Evolutionary conservation across 2,888 invertebrate genomes (phyloP).

Genomic region (Drosophila vallismaia): DNA sequence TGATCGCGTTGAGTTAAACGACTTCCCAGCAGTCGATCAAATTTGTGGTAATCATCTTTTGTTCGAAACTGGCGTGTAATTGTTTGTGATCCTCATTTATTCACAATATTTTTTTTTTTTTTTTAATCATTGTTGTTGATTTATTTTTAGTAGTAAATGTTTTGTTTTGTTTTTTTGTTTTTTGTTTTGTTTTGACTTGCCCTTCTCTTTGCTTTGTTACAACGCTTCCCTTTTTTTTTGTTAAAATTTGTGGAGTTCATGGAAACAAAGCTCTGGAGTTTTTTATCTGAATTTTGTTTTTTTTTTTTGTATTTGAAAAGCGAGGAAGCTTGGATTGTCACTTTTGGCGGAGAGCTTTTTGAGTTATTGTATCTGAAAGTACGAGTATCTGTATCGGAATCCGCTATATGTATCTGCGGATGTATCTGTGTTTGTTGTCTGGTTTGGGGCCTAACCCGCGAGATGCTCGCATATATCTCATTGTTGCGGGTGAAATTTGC

Average conservation of each 20-base stretch:
- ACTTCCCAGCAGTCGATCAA: slow-evolving; percentile 35
- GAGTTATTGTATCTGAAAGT: slow-evolving; percentile 34
- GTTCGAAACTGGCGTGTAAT: slow-evolving; percentile 31
- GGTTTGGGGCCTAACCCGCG: slow-evolving; percentile 25
- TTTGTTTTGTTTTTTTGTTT: slow-evolving; percentile 15
- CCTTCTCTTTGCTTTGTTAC: slow-evolving; percentile 34
- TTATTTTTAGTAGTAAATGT: too few species aligned
- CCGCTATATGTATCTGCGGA: neutral
- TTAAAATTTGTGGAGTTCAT: slow-evolving; percentile 34
- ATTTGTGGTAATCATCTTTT: slow-evolving; percentile 34
- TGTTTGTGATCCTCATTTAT: slow-evolving; percentile 26
- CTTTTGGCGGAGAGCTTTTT: slow-evolving; percentile 36
- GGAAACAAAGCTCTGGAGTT: slow-evolving; percentile 32
- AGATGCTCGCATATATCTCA: slow-evolving; percentile 32
- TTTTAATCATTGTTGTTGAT: neutral
- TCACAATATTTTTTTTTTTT: slow-evolving; percentile 6
- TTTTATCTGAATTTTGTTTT: neutral
- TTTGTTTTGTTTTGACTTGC: slow-evolving; percentile 24
- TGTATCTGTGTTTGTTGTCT: slow-evolving; percentile 26
- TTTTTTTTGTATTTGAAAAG: slow-evolving; percentile 22
- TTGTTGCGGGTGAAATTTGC: slow-evolving; percentile 71
- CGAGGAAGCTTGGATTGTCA: slow-evolving; percentile 21
- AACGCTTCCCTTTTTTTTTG: slow-evolving; percentile 1
- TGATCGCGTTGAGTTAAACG: neutral
- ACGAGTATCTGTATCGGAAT: slow-evolving; percentile 27